Base-by-base conservation (phyloP, 2,113 vertebrate species). In the Onychostruthus taczanowskii region DNA sequence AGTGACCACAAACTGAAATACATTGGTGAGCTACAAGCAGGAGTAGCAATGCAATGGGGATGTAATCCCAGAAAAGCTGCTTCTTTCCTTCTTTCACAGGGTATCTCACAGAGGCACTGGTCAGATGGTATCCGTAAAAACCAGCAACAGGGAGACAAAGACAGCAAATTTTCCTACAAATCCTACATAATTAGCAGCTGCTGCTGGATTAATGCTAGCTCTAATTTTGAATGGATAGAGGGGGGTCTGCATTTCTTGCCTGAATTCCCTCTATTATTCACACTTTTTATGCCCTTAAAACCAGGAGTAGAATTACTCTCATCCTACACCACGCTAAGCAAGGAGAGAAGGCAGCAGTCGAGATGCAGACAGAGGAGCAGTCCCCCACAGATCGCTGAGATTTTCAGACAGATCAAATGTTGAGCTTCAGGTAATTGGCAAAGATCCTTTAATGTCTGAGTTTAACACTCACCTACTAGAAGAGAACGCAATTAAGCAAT, bases 401-500 rank as follows among this genome's bases (percentile, higher is more conserved):
- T 96, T 94, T 97, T 92, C 93, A 96, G 89, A 82, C 85, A 95
- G 94, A 97, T 95, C 95, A 97, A 93, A 95, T 94, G 92, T 73
- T 95, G 94, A 95, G 96, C 96, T 96, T 90, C 93, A 95, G 89
- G 95, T 97, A 97, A 97, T 95, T 96, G 96, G 94, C 95, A 94
- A 93, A 94, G 90, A 91, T 93, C 91, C 84, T 97, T 97, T 97
- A 97, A 97, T 95, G 97, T 97, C 94, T 95, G 95, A 96, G 93
- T 96, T 97, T 96, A 97, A 97, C 93, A 96, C 89, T 96, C 87
- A 96, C 85, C 94, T 95, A 78, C 94, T 87, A 93, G 97, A 97
- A 93, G 85, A 94, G 93, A 97, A 95, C 81, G 84, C 92, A 92
- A 96, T 97, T 97, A 96, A 85, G 95, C 95, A 96, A 95, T 80